Percentiles rank a stretch among this genome's conserved stretches.
phyloP scores from a whole-genome alignment of 1,140 invertebrate genomes.

The Bombus turneri region DNA sequence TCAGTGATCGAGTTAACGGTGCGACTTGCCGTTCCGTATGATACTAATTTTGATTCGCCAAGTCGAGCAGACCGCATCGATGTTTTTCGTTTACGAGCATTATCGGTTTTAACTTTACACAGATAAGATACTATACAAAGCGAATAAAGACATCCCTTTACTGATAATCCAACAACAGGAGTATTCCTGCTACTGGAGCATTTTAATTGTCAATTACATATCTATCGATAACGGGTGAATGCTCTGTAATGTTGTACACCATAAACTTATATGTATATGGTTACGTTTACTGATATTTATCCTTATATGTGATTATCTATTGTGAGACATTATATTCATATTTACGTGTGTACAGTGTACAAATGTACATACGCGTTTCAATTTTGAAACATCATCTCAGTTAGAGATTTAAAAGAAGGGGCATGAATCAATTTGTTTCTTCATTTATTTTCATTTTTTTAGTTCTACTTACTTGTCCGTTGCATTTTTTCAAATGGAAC shows the following conservation, averaged over 20 bases:
- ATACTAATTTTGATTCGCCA: slow-evolving; percentile 59
- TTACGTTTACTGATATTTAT: background rate
- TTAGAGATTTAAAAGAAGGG: background rate
- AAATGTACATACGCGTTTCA: background rate
- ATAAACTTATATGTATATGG: background rate
- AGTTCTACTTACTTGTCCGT: background rate
- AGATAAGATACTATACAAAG: slow-evolving; percentile 69
- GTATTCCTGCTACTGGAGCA: slow-evolving; percentile 31
- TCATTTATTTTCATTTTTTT: background rate
- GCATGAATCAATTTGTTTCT: background rate
- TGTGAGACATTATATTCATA: background rate
- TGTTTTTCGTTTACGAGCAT: slow-evolving; percentile 66
- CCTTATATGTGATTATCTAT: background rate
- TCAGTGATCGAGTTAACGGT: slow-evolving; percentile 2
- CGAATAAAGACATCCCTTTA: slow-evolving; percentile 44
- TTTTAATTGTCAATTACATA: background rate
- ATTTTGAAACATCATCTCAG: no score
- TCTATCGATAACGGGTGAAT: background rate
- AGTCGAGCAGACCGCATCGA: slow-evolving; percentile 48
- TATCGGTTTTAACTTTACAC: slow-evolving; percentile 58
- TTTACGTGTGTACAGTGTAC: no score
- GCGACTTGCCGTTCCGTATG: slow-evolving; percentile 55
- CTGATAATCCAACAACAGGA: slow-evolving; percentile 53
- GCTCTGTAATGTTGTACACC: background rate
- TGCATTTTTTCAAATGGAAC: background rate